phyloP scores from a whole-genome alignment of 2,888 invertebrate genomes.

The Stenolophus ochropezus region DNA sequence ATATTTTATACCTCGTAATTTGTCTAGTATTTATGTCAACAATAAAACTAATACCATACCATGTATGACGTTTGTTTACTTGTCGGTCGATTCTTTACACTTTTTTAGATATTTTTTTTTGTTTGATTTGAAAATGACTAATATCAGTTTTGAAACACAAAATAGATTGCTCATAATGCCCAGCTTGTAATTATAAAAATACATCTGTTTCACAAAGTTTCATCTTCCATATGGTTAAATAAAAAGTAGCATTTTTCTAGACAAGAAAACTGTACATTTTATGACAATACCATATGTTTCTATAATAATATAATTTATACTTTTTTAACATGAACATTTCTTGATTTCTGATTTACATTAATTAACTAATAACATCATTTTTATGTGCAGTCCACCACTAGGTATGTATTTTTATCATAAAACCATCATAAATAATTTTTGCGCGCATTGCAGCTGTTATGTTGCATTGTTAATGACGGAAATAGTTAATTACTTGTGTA shows the following conservation, averaged over 20 bases:
- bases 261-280: not conserved
- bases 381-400: not conserved
- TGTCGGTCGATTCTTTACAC: too few relatives aligned
- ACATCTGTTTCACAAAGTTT: not conserved
- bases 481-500: too few relatives aligned
- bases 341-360: not conserved
- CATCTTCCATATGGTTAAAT: not conserved
- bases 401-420: not conserved
- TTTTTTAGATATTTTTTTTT: too few relatives aligned
- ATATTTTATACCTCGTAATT: too few relatives aligned
- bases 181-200: not conserved
- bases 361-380: not conserved
- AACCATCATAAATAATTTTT: not conserved
- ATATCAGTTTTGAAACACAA: too few relatives aligned
- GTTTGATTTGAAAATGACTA: too few relatives aligned
- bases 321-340: not conserved
- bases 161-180: too few relatives aligned
- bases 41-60: too few relatives aligned
- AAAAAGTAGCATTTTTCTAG: not conserved
- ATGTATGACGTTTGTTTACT: too few relatives aligned
- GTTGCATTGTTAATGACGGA: not conserved
- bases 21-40: too few relatives aligned
- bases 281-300: not conserved
- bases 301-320: not conserved
- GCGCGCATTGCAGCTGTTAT: not conserved